These are phyloP conservation scores for Drosophila bocki DNA, from an alignment of 1,140 invertebrate genomes.

Conservation along the genomic window DNA sequence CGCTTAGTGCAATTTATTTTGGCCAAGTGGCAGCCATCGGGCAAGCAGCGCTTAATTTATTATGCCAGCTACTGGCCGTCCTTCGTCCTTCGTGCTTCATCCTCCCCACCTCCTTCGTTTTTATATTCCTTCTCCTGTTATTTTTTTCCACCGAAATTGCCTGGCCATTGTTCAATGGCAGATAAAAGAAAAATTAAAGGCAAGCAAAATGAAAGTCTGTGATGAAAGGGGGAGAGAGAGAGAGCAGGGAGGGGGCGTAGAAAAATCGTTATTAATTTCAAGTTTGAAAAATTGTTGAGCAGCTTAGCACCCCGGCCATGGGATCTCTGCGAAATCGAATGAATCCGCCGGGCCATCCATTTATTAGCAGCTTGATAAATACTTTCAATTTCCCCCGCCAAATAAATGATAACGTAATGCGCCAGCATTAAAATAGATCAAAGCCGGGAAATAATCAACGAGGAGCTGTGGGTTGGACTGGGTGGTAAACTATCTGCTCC, in stretches of 20 bases:
- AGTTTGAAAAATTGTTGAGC: slow-evolving; percentile 80
- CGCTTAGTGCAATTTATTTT: slow-evolving; percentile 84
- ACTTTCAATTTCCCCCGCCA: slow-evolving; percentile 80
- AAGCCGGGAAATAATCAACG: slow-evolving; percentile 56
- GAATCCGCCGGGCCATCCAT: slow-evolving; percentile 70
- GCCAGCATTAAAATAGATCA: slow-evolving; percentile 76
- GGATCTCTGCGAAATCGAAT: slow-evolving; percentile 36
- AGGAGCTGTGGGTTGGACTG: neutral
- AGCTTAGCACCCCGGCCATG: slow-evolving; percentile 57
- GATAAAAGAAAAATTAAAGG: slow-evolving; percentile 84
- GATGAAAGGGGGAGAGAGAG: slow-evolving; percentile 18
- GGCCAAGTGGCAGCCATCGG: slow-evolving; percentile 79
- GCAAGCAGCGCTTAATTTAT: slow-evolving; percentile 81
- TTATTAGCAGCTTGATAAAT: slow-evolving; percentile 83
- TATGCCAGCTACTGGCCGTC: slow-evolving; percentile 63
- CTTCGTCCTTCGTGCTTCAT: slow-evolving; percentile 6
- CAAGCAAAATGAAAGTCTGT: slow-evolving; percentile 73
- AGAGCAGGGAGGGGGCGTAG: slow-evolving; percentile 10
- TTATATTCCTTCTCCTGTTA: slow-evolving; percentile 8
- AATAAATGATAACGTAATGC: slow-evolving; percentile 80
- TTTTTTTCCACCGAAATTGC: slow-evolving; percentile 59
- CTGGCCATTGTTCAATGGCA: slow-evolving; percentile 82
- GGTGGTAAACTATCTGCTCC: slow-evolving; percentile 23
- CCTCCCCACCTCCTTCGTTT: neutral
- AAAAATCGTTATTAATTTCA: slow-evolving; percentile 80